Conservation (phyloP, 2,113 vertebrate genomes). For the Nettapus auritus region DNA sequence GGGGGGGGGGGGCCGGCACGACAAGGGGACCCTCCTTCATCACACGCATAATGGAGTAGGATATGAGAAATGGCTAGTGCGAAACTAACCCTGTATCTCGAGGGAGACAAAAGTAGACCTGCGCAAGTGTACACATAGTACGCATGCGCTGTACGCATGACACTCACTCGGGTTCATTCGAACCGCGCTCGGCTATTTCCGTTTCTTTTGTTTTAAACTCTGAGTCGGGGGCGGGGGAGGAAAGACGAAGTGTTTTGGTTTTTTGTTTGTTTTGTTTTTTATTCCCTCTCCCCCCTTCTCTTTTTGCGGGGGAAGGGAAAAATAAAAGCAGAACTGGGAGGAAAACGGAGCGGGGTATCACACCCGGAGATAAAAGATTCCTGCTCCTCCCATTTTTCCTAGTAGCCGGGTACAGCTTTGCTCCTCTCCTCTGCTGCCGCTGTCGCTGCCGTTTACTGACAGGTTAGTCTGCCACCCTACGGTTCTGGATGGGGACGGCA, state of each 20-base stretch:
- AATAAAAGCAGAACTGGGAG: neutral
- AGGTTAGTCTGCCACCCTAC: neutral
- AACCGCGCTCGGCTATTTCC: neutral
- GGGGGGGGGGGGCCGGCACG: neutral
- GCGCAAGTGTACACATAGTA: neutral
- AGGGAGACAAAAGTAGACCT: neutral
- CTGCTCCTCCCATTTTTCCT: neutral
- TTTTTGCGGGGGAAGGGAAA: neutral
- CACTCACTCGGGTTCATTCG: neutral
- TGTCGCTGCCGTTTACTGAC: neutral
- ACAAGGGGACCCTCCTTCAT: neutral
- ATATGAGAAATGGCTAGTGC: neutral
- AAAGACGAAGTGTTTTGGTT: neutral
- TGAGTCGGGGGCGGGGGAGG: neutral
- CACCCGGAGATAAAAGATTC: neutral
- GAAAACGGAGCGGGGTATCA: neutral
- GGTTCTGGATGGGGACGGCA: neutral
- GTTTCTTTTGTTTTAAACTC: slow-evolving; percentile 23
- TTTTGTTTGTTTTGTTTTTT: too few species aligned
- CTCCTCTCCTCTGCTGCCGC: neutral
- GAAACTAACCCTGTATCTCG: neutral
- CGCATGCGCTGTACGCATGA: neutral
- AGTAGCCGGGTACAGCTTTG: neutral
- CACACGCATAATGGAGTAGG: neutral
- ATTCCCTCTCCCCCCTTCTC: too few species aligned